These are phyloP conservation scores for Drosophila ficusphila DNA, from an alignment of 1,140 invertebrate species.

Conservation along the genomic window DNA sequence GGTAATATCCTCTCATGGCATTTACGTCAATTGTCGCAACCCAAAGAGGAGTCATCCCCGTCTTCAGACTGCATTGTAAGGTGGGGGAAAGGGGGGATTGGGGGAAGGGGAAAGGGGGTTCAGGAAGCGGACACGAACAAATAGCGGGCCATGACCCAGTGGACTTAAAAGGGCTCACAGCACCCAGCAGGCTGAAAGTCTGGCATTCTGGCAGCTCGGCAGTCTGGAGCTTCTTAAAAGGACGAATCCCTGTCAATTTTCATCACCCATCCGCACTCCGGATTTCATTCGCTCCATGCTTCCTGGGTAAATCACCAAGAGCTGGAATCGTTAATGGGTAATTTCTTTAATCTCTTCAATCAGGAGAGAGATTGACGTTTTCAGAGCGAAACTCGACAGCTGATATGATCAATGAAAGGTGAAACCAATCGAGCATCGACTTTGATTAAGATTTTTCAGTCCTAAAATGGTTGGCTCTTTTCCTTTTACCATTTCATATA, in stretches of 20 bases:
- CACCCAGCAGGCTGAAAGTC: conserved; percentile 16
- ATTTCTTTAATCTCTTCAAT: background rate
- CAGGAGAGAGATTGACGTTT: too few species aligned
- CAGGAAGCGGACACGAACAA: background rate
- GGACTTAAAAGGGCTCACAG: conserved; percentile 11
- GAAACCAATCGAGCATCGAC: too few species aligned
- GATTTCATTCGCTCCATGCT: conserved; percentile 9
- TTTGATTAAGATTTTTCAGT: too few species aligned
- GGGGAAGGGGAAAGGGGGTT: background rate
- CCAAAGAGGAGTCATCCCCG: conserved; percentile 47
- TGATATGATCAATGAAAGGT: too few species aligned
- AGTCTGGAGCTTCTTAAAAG: conserved; percentile 26
- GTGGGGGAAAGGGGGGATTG: background rate
- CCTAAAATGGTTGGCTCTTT: too few species aligned
- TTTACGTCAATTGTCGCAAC: conserved; percentile 76
- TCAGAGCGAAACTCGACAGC: too few species aligned
- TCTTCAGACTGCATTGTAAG: conserved; percentile 33
- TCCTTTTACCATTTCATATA: too few species aligned
- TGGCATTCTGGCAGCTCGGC: too few species aligned
- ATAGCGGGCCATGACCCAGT: conserved; percentile 1
- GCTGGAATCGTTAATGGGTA: conserved; percentile 8
- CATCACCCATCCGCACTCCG: background rate
- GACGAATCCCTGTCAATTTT: background rate
- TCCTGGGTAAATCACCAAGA: conserved; percentile 32
- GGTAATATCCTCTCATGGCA: conserved; percentile 79